These are phyloP conservation scores for Formica exsecta DNA, from an alignment of 1,140 invertebrate species.

Conservation along the genomic window DNA sequence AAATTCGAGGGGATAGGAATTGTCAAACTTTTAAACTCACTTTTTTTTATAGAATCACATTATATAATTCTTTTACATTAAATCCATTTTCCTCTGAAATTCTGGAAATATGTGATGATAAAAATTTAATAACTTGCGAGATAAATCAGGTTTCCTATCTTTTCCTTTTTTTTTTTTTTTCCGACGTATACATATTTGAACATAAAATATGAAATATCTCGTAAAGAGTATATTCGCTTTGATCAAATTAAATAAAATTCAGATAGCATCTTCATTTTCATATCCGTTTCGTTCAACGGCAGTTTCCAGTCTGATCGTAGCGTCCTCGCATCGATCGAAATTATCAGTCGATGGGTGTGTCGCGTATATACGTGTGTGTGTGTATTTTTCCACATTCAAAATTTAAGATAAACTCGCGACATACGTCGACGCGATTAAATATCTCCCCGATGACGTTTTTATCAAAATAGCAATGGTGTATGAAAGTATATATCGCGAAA, in stretches of 20 bases:
- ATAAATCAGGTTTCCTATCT: not conserved
- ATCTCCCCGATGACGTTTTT: not conserved
- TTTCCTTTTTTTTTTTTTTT: not conserved
- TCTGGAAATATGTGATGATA: not conserved
- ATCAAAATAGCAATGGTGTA: not conserved
- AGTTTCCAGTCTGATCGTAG: not conserved
- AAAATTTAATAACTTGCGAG: not conserved
- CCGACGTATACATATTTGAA: not conserved
- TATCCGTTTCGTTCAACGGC: not conserved
- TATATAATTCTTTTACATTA: not conserved
- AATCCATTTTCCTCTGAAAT: not conserved
- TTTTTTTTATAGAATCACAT: not conserved
- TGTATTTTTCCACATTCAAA: constrained; percentile 9
- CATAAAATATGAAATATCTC: constrained; percentile 5
- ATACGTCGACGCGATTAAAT: constrained; percentile 2
- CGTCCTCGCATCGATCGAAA: constrained; percentile 37
- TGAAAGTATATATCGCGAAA: not conserved
- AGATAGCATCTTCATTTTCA: not conserved
- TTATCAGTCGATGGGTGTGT: constrained; percentile 44
- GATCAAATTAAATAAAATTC: not conserved
- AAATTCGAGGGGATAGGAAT: not conserved
- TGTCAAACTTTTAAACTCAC: not conserved
- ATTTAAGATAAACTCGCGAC: constrained; percentile 35
- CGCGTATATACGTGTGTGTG: not conserved
- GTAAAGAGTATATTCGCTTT: not conserved